These are phyloP conservation scores for Magallana gigas DNA, from an alignment of 1,140 invertebrate genomes.

Conservation along the genomic window DNA sequence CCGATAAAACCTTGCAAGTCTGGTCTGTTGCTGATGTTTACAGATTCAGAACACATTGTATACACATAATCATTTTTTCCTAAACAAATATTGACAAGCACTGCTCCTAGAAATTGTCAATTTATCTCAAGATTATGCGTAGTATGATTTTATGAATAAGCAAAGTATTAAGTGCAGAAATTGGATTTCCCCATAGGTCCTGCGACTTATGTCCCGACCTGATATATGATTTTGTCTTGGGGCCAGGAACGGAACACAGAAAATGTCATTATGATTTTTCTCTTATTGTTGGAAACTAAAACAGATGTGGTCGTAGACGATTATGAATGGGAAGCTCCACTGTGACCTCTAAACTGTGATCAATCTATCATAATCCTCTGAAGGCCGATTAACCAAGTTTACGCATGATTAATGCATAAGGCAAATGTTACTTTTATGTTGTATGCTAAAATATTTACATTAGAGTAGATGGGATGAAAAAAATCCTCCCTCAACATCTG, in stretches of 20 bases:
- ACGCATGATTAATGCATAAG: not conserved
- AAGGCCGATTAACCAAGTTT: not conserved
- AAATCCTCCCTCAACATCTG: too few relatives aligned
- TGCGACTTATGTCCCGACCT: not conserved
- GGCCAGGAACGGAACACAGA: not conserved
- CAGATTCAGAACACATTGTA: too few relatives aligned
- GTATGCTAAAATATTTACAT: not conserved
- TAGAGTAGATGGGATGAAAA: not conserved
- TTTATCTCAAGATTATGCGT: too few relatives aligned
- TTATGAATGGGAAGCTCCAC: not conserved
- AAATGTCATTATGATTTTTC: conserved; percentile 20
- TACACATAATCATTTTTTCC: too few relatives aligned
- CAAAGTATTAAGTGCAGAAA: not conserved
- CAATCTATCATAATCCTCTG: not conserved
- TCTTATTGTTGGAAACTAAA: not conserved
- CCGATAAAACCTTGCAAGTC: too few relatives aligned
- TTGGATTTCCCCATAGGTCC: not conserved
- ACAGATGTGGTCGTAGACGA: not conserved
- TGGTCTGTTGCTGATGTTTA: too few relatives aligned
- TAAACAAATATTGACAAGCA: too few relatives aligned
- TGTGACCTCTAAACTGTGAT: not conserved
- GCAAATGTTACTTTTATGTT: not conserved
- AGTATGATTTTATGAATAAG: too few relatives aligned
- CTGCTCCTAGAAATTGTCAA: too few relatives aligned
- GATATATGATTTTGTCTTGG: not conserved